Base-by-base conservation (phyloP, 2,113 vertebrate species). In the Coturnix japonica region DNA sequence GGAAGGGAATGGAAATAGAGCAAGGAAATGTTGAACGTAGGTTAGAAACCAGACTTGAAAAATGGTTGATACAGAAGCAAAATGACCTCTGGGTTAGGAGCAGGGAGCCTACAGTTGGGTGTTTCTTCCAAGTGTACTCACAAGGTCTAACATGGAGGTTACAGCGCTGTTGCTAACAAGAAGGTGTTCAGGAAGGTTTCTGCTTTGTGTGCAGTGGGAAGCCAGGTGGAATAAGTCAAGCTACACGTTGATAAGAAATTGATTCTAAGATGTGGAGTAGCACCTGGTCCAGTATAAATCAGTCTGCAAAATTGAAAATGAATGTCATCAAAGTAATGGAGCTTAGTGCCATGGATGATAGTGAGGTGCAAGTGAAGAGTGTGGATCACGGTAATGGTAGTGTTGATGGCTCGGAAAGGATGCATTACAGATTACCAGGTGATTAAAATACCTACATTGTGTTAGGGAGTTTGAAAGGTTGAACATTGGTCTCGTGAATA, bases 121-220 rank as follows among this genome's bases (percentile, higher is more conserved):
- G 53, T 31, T 31, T 89, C 76, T 81, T 72, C 59, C 22, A 19
- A 9, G 26, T 70, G 67, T 35, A 28, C 35, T 51, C 47, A 30
- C 33, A n/a, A 37, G 76, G 41, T 51, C 33, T 85, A 31, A 49
- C 81, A 85, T 90, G 65, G 85, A 87, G 83, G 80, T 78, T 18
- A 18, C 57, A 67, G 43, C 33, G 15, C 28, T 72, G 31, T 53
- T 69, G 60, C 41, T 39, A 65, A 65, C 44, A 67, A 47, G 67
- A n/a, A 89, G 46, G 46, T 76, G 56, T 85, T 89, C 0, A 85
- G 43, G 72, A 85, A 22, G 31, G 16, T n/a, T 91, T 77, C 79
- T 91, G 47, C 65, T 77, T 67, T 89, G 63, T 74, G 23, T 66
- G 87, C 21, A 90, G n/a, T 56, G 82, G 49, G 83, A 87, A 75